Base-by-base conservation (phyloP, 2,113 vertebrate genomes). In the Galbula dea region DNA sequence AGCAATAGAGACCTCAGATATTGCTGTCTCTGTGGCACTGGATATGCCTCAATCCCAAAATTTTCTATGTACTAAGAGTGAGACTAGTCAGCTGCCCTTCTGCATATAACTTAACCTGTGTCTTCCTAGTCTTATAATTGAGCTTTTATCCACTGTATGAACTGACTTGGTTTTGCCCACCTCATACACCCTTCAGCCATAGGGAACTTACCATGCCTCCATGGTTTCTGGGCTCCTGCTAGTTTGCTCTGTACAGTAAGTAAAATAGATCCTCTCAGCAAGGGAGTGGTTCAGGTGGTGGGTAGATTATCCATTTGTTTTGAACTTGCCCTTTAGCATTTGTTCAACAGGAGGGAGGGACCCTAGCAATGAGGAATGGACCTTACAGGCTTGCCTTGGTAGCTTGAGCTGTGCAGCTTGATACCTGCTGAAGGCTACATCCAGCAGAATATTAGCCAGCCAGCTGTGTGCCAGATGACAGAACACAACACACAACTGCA, bases 401-500 rank as follows among this genome's bases (percentile, higher is more conserved):
- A 68, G 39, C 52, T 68, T 48, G 46, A 77, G 72, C 76, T 66
- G 24, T 79, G 45, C 59, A 83, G 46, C 59, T 62, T 71, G 59
- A 59, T 66, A 11, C 57, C 3, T 21, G 61, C 69, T 87, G 78
- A 89, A 95, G 86, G 90, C 91, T 90, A 63, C 41, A 41, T 45
- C 41, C 43, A 91, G 79, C 92, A 79, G 90, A 88, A 92, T 17
- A 57, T 52, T 45, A 39, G 29, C 34, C 63, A 80, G 54, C 79
- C 93, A 92, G 81, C 76, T 90, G 84, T 63, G 45, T 84, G 66
- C 74, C 93, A 89, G 66, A 66, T 91, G 94, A 81, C 79, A 68
- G 48, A n/a, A n/a, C 91, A 57, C 39, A 82, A 77, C 78, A 76
- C 87, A 74, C 87, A 85, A 15, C 73, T 55, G 69, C 77, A 58